A percentile compares a stretch with the other conserved stretches of the same genome.
Evolutionary conservation across 2,797 vertebrate species (phyloP).

Genomic region (Gymnocypris eckloni): DNA sequence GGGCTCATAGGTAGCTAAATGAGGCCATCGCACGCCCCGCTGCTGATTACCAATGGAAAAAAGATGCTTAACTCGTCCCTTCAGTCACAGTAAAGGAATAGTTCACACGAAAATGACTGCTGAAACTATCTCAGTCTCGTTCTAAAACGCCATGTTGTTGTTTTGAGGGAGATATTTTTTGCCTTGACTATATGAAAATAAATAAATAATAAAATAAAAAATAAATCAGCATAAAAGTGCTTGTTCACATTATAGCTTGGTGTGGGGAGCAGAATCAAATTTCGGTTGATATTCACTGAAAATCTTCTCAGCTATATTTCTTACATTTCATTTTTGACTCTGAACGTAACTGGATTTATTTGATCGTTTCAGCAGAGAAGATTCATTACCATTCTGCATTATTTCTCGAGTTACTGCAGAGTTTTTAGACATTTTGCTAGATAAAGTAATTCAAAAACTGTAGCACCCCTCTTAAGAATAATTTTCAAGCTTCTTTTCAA

Average conservation of each 20-base stretch:
- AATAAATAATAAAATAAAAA: not conserved
- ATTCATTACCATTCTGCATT: not conserved
- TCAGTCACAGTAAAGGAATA: not conserved
- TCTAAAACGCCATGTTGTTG: not conserved
- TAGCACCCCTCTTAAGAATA: not conserved
- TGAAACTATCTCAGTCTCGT: not conserved
- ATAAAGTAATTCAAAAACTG: not conserved
- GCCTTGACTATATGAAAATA: not conserved
- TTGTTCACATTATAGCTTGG: not conserved
- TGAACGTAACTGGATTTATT: not conserved
- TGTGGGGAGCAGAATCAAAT: not conserved
- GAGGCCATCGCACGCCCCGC: constrained; percentile 70
- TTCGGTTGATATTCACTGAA: not conserved
- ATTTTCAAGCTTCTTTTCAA: not conserved
- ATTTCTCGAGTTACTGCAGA: no score
- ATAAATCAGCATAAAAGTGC: not conserved
- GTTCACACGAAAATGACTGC: not conserved
- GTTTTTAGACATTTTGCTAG: no score
- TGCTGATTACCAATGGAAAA: constrained; percentile 62
- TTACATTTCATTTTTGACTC: not conserved
- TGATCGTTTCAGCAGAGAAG: not conserved
- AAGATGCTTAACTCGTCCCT: constrained; percentile 61
- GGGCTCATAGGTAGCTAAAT: constrained; percentile 77
- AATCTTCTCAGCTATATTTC: not conserved
- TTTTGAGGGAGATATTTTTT: not conserved